phyloP scores from a whole-genome alignment of 2,888 invertebrate genomes.

The Mesorhabditis sp. region DNA sequence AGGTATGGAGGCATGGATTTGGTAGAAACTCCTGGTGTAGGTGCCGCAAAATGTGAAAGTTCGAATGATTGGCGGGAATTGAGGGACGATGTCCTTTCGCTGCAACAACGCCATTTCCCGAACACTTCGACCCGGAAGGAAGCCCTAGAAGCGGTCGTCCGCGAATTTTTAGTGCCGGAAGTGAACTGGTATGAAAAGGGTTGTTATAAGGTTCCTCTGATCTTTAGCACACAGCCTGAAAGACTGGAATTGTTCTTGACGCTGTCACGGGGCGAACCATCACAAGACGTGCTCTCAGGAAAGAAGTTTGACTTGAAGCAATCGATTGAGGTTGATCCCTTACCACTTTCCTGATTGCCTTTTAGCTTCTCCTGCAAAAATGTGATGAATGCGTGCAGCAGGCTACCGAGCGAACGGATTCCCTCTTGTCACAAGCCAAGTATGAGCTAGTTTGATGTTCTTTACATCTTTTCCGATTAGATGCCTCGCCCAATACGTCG shows the following conservation, averaged over 20 bases:
- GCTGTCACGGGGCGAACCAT: neutral
- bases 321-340: neutral
- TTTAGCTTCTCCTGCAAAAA: constrained; percentile 20
- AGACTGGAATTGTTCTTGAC: neutral
- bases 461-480: neutral
- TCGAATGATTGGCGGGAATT: constrained; percentile 24
- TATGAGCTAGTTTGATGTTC: neutral
- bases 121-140: constrained; percentile 14
- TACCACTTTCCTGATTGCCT: neutral
- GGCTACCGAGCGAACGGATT: constrained; percentile 25
- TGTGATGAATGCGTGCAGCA: constrained; percentile 30
- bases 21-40: neutral
- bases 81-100: constrained; percentile 20
- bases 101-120: neutral
- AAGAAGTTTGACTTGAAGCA: neutral
- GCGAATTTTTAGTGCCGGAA: constrained; percentile 25
- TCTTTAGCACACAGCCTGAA: neutral
- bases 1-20: neutral
- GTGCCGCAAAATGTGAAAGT: constrained; percentile 17
- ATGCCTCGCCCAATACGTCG: too few species aligned
- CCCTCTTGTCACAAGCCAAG: constrained; percentile 16
- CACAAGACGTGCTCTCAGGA: neutral
- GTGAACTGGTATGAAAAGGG: neutral
- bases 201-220: neutral
- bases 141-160: constrained; percentile 31